Base-by-base conservation (phyloP, 2,113 vertebrate genomes). In the Aspiorhynchus laticeps region DNA sequence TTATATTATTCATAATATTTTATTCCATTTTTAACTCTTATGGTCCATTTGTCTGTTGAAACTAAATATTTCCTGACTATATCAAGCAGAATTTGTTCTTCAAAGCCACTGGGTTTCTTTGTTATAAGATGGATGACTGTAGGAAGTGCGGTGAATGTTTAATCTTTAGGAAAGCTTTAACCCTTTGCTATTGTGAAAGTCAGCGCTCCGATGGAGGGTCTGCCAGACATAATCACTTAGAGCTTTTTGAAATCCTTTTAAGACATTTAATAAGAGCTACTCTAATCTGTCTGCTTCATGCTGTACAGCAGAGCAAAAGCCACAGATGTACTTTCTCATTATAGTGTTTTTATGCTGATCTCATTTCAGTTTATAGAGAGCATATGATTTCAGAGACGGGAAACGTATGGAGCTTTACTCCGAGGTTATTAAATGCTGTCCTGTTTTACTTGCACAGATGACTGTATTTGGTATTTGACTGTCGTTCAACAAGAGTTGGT, bases 201-300 rank as follows among this genome's bases (percentile, higher is more conserved):
- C 41, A 74, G 28, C 69, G 1, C 17, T 84, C 21, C 19, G 24
- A n/a, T 63, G 31, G 59, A 85, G 38, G 81, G 74, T 87, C 46
- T 84, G 82, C 63, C 67, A 69, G 67, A 69, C 48, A 76, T 33
- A 85, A 24, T 71, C 87, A 86, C 87, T 82, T 79, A 41, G 69
- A 12, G 38, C 73, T 85, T 86, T 73, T 17, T 51, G n/a, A 83
- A 87, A 88, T 85, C 71, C 33, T 83, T 83, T 82, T 81, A 77
- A 83, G 79, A 83, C 74, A 56, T 85, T 73, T 85, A 86, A 80
- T 84, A 87, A 84, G 86, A 84, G 81, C 86, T 48, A 26, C 63
- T 84, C 33, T 31, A 71, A 74, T 84, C 48, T 74, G 31, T 74
- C 65, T 26, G 48, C 26, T 74, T 74, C 31, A 36, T 84, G 28